Percentiles rank a stretch among this genome's conserved stretches.
Evolutionary conservation across 2,113 vertebrate genomes (phyloP).

Genomic region (Guaruba guarouba): DNA sequence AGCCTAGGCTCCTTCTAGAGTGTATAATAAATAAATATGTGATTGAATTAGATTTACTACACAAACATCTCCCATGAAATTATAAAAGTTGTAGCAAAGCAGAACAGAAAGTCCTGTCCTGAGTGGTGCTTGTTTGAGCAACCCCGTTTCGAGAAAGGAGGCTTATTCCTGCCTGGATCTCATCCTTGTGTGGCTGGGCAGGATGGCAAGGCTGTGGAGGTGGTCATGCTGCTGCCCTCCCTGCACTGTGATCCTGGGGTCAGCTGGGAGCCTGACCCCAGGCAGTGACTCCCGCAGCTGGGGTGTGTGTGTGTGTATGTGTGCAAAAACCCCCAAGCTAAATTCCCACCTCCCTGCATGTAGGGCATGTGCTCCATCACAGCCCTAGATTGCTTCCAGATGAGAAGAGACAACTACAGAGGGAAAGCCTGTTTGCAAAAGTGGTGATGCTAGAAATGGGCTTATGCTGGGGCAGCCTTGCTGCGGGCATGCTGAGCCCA

Average conservation of each 20-base stretch:
- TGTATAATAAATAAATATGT: background rate
- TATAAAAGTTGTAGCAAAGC: background rate
- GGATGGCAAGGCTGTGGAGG: background rate
- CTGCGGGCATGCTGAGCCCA: background rate
- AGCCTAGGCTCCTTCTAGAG: background rate
- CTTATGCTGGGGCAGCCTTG: background rate
- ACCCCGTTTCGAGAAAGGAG: background rate
- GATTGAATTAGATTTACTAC: background rate
- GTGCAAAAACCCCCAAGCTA: background rate
- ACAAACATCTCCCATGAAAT: background rate
- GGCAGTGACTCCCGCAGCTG: fast-evolving
- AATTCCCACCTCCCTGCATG: background rate
- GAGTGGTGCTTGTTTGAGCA: background rate
- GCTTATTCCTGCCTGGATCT: background rate
- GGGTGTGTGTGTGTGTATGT: background rate
- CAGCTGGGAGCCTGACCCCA: background rate
- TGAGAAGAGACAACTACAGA: background rate
- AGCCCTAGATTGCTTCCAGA: constrained; percentile 41
- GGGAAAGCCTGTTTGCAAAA: background rate
- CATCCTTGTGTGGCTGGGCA: background rate
- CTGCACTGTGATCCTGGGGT: background rate
- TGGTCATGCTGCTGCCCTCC: background rate
- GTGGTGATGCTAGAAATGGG: background rate
- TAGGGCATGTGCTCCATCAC: background rate
- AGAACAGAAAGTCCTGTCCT: background rate